phyloP scores from a whole-genome alignment of 2,888 invertebrate species.

The Adineta ricciae region DNA sequence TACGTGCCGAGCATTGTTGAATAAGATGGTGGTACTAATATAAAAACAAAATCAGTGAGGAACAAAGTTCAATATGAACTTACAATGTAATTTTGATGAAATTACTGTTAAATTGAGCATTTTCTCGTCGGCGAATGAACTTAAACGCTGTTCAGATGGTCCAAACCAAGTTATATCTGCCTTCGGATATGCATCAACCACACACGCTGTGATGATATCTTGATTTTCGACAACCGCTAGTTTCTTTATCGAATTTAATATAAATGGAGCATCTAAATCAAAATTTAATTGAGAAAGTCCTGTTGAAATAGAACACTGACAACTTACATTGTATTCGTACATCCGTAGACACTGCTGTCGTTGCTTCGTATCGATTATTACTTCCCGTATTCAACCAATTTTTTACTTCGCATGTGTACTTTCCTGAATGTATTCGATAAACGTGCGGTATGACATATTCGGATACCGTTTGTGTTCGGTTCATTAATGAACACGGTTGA shows the following conservation, averaged over 20 bases:
- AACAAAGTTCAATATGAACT: background rate
- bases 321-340: constrained; percentile 20
- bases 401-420: constrained; percentile 19
- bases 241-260: constrained; percentile 8
- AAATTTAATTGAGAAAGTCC: too few species aligned
- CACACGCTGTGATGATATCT: background rate
- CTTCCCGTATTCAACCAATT: background rate
- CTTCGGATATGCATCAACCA: constrained; percentile 3
- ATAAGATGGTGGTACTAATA: constrained; percentile 8
- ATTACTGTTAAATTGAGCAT: background rate
- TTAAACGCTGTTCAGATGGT: background rate
- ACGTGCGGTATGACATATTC: background rate
- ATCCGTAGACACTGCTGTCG: background rate
- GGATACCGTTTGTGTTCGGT: background rate
- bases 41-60: background rate
- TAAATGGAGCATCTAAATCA: constrained; percentile 15
- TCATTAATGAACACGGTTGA: background rate
- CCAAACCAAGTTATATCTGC: background rate
- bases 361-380: background rate
- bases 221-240: background rate
- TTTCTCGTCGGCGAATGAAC: background rate
- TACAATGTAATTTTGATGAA: background rate
- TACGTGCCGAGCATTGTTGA: background rate
- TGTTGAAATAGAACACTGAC: too few species aligned
- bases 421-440: constrained; percentile 14